Evolutionary conservation across 2,797 vertebrate genomes (phyloP), one percentile per base, ranked within the genome.

Genomic region (Sylvia borin): DNA sequence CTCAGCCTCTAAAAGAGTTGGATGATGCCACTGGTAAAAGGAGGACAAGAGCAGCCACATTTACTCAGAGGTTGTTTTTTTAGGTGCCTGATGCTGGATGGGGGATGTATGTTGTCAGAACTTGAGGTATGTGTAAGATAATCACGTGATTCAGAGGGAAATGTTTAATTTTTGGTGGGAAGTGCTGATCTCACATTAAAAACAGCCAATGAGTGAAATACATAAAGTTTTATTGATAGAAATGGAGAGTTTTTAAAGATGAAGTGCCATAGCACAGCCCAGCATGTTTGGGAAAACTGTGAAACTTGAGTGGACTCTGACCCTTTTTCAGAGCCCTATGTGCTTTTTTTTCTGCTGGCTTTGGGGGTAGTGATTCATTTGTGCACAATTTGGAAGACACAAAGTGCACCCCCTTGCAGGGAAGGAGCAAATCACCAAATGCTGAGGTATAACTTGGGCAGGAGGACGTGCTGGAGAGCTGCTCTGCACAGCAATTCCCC

Each of bases 401-500:
- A 51, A 60, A 77, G 54, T 43, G 40, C 50, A 61, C 40, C 43
- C n/a, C 58, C 53, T 62, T 55, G 36, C 54, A 92, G 62, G 26
- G 64, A 72, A 45, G 29, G 47, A 55, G 32, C 11, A 7, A 54
- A 90, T 58, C 78, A 83, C 53, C 86, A 78, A 93, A 85, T 64
- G 78, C 6, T 84, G 78, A 92, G 89, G 58, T 85, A 72, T 40
- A 86, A 15, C 68, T 72, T 81, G 68, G 78, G 87, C 87, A 92
- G 80, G 62, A 72, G 71, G 73, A 79, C 6, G 27, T 85, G 89
- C 75, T 90, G 91, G 54, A 55, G 82, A 80, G 24, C 43, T 62
- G 87, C 81, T 90, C 5, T 20, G 58, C 58, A 43, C 89, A 62
- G 65, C 75, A 19, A 94, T 77, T 92, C 87, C 93, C 92, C 75